Percentiles rank a stretch among this genome's conserved stretches.
phyloP scores from a whole-genome alignment of 1,140 invertebrate species.

The Centruroides sculpturatus region DNA sequence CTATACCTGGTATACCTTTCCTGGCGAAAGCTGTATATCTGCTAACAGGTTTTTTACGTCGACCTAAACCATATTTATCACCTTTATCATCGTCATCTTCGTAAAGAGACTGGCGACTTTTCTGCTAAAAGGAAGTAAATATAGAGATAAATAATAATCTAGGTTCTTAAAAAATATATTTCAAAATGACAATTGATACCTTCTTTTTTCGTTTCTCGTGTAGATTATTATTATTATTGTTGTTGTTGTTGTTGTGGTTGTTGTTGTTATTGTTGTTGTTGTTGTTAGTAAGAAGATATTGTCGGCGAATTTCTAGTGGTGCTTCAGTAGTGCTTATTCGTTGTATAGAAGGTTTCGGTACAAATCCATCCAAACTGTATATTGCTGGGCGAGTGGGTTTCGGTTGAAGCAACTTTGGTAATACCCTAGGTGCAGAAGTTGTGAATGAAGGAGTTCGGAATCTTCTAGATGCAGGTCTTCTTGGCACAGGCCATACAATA shows the following conservation, averaged over 20 bases:
- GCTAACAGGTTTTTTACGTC: conserved; percentile 1
- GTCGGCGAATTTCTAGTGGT: conserved; percentile 5
- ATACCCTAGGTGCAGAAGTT: conserved; percentile 4
- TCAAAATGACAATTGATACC: too few relatives aligned
- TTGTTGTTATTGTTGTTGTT: background rate
- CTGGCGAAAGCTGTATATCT: conserved; percentile 11
- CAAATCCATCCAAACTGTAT: conserved; percentile 22
- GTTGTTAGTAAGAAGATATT: background rate
- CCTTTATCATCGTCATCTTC: conserved; percentile 8
- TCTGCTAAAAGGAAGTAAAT: background rate
- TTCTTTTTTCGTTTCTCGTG: background rate
- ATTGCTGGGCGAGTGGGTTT: conserved; percentile 20
- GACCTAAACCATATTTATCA: background rate
- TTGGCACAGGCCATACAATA: conserved; percentile 10
- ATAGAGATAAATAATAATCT: background rate
- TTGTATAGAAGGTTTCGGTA: conserved; percentile 21
- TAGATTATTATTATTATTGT: background rate
- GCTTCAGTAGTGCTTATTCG: conserved; percentile 12
- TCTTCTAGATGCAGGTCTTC: background rate
- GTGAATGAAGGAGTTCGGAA: conserved; percentile 9
- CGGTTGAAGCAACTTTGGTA: conserved; percentile 18
- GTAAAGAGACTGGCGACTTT: background rate
- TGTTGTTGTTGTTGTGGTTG: background rate
- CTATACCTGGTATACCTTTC: conserved; percentile 28
- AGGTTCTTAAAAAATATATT: background rate